A percentile compares a stretch with the other conserved stretches of the same genome.
Conservation (phyloP, 2,797 vertebrate species). For the Epinephelus malabaricus region DNA sequence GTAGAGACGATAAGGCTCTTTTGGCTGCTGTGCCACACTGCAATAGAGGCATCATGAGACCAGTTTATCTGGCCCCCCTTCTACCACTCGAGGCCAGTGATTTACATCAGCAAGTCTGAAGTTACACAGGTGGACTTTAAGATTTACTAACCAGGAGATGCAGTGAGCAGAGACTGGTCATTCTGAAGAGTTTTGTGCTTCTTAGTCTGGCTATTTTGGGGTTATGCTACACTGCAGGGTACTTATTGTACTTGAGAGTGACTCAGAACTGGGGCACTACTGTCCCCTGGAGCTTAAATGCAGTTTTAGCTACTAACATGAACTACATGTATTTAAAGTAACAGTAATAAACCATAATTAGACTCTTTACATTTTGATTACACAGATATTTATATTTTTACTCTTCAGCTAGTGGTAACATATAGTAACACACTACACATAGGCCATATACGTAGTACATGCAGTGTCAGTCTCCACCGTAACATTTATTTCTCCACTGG, state of each 20-base stretch:
- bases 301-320: not conserved
- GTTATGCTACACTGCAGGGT: conserved; percentile 21
- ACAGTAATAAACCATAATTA: not conserved
- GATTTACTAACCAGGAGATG: conserved; percentile 46
- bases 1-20: conserved; percentile 12
- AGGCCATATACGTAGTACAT: not conserved
- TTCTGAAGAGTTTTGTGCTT: conserved; percentile 9
- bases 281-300: conserved; percentile 6
- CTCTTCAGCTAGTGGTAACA: not conserved
- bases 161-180: conserved; percentile 23
- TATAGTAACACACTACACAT: not conserved
- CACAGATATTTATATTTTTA: conserved; percentile 1
- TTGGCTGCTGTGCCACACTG: conserved; percentile 4
- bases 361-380: not conserved
- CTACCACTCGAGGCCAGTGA: conserved; percentile 22
- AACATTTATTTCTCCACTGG: too few relatives aligned
- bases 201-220: conserved; percentile 19
- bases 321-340: not conserved
- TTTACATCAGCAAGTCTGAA: conserved; percentile 30
- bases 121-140: conserved; percentile 29
- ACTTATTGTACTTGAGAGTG: not conserved
- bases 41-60: conserved; percentile 20
- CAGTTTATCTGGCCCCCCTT: conserved; percentile 29
- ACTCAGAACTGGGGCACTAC: not conserved
- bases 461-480: not conserved